Percentiles rank a stretch among this genome's conserved stretches.
Evolutionary conservation across 2,113 vertebrate species (phyloP).

Genomic region (Erythrocercus mccallii): DNA sequence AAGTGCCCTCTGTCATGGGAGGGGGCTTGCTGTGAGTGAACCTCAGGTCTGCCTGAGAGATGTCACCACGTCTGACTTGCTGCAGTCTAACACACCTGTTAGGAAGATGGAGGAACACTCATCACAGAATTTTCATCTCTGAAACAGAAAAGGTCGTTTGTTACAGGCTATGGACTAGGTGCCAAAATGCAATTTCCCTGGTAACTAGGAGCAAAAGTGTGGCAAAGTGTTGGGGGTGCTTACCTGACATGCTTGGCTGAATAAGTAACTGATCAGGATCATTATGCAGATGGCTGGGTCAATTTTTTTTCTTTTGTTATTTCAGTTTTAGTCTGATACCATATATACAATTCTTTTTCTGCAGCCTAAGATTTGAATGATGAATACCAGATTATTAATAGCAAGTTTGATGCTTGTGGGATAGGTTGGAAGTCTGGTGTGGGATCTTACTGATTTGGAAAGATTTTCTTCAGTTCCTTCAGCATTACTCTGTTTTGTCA

Average conservation of each 20-base stretch:
- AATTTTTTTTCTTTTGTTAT: neutral
- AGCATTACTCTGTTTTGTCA: neutral
- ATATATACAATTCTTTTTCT: neutral
- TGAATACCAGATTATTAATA: neutral
- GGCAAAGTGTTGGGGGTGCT: neutral
- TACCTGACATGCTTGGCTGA: neutral
- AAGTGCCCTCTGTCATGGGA: neutral
- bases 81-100: neutral
- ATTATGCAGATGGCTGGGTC: neutral
- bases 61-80: neutral
- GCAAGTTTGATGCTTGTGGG: neutral
- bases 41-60: neutral
- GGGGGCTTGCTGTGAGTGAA: neutral
- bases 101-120: neutral
- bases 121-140: neutral
- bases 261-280: neutral
- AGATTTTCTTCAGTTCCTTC: neutral
- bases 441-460: neutral
- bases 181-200: neutral
- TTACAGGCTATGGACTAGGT: neutral
- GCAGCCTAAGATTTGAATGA: neutral
- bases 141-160: neutral
- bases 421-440: neutral
- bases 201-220: neutral
- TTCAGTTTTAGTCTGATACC: neutral